Evolutionary conservation across 1,140 invertebrate species (phyloP).

Genomic region (Uloborus diversus): DNA sequence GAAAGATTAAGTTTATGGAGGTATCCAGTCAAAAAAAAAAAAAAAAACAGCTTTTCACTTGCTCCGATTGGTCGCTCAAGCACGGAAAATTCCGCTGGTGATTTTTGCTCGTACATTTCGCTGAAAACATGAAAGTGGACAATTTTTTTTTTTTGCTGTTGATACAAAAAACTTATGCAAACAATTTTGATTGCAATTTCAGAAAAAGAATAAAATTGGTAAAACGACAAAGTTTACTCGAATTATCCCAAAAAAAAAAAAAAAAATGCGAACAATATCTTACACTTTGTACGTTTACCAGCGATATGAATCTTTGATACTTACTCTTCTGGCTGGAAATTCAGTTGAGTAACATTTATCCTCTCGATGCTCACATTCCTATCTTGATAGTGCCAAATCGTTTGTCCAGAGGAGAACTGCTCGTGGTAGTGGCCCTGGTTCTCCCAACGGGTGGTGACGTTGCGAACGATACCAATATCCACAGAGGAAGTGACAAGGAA

Average conservation of each 20-base stretch:
- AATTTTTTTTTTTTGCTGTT: not conserved
- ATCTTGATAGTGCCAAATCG: constrained; percentile 25
- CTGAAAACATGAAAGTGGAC: too few species aligned
- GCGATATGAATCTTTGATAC: not conserved
- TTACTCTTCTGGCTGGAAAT: constrained; percentile 35
- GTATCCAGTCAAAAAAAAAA: too few species aligned
- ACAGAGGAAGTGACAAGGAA: constrained; percentile 30
- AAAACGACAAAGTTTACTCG: not conserved
- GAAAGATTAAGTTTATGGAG: too few species aligned
- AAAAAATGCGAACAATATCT: too few species aligned
- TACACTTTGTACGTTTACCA: not conserved
- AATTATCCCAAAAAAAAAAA: not conserved
- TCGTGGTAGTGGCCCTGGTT: constrained; percentile 30
- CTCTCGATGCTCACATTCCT: constrained; percentile 23
- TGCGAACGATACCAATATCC: constrained; percentile 20
- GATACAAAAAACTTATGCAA: not conserved
- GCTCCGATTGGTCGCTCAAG: too few species aligned
- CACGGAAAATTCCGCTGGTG: too few species aligned
- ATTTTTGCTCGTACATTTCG: too few species aligned
- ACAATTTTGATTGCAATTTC: not conserved
- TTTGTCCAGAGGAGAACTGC: not conserved
- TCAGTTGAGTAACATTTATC: constrained; percentile 29
- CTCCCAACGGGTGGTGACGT: constrained; percentile 32
- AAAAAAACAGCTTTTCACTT: too few species aligned
- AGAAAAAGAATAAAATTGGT: not conserved